Percentiles rank a stretch among this genome's conserved stretches.
These are phyloP conservation scores for Eupithecia inturbata DNA, from an alignment of 2,888 invertebrate species.

Conservation along the genomic window DNA sequence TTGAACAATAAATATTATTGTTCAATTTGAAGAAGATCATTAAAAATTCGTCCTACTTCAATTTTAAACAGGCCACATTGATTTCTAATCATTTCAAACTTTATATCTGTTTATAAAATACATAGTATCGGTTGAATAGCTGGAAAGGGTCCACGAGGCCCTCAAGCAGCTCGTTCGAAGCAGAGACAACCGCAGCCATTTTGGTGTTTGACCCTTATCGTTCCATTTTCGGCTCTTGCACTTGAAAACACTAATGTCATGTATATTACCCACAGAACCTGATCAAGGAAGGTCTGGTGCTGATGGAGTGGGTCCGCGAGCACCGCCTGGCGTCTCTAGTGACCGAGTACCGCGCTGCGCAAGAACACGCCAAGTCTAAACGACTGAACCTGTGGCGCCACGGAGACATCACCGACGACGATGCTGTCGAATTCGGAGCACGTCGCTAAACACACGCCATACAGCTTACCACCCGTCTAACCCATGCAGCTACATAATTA, in stretches of 20 bases:
- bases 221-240: not conserved
- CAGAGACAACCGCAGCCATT: not conserved
- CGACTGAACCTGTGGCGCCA: conserved; percentile 98
- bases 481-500: not conserved
- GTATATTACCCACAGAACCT: conserved; percentile 84
- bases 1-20: not conserved
- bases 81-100: not conserved
- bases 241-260: not conserved
- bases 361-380: conserved; percentile 92
- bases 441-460: conserved; percentile 60
- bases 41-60: not conserved
- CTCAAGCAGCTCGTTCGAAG: not conserved
- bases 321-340: conserved; percentile 91
- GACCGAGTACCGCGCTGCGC: conserved; percentile 92
- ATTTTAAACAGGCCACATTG: not conserved
- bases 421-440: conserved; percentile 86
- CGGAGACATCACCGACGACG: conserved; percentile 98
- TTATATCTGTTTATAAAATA: not conserved
- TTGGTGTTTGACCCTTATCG: not conserved
- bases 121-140: not conserved
- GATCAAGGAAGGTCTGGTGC: conserved; percentile 92
- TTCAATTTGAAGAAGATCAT: too few relatives aligned
- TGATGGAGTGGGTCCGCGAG: conserved; percentile 92
- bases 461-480: not conserved
- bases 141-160: not conserved